phyloP scores from a whole-genome alignment of 2,113 vertebrate genomes.

The Boleophthalmus pectinirostris region DNA sequence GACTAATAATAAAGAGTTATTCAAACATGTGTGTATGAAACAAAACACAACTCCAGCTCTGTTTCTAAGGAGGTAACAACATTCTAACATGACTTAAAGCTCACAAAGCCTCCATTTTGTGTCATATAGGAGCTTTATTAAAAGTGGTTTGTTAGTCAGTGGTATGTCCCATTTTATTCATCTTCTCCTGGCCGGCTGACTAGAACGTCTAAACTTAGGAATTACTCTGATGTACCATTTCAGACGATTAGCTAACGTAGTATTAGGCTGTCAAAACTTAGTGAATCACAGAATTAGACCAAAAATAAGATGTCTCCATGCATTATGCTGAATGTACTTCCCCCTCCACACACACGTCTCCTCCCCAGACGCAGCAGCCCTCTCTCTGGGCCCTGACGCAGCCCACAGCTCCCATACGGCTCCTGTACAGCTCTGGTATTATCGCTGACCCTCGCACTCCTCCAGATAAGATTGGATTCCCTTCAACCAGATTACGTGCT shows the following conservation, averaged over 20 bases:
- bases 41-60: too few species aligned
- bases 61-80: too few species aligned
- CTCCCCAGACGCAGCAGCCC: background rate
- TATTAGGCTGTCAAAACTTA: background rate
- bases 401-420: background rate
- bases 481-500: constrained; percentile 51
- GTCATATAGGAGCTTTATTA: too few species aligned
- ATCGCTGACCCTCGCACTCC: constrained; percentile 29
- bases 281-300: constrained; percentile 1
- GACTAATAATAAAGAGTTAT: too few species aligned
- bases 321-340: background rate
- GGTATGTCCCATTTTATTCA: too few species aligned
- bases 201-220: background rate
- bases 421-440: constrained; percentile 17
- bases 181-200: too few species aligned
- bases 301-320: constrained; percentile 3
- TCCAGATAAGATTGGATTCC: constrained; percentile 53
- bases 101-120: too few species aligned
- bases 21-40: too few species aligned
- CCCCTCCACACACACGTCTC: background rate
- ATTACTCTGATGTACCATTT: background rate
- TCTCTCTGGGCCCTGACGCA: background rate
- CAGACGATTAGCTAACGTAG: background rate
- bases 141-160: background rate
- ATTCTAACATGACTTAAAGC: too few species aligned